These are phyloP conservation scores for Frankliniella fusca DNA, from an alignment of 2,888 invertebrate genomes.

Conservation along the genomic window DNA sequence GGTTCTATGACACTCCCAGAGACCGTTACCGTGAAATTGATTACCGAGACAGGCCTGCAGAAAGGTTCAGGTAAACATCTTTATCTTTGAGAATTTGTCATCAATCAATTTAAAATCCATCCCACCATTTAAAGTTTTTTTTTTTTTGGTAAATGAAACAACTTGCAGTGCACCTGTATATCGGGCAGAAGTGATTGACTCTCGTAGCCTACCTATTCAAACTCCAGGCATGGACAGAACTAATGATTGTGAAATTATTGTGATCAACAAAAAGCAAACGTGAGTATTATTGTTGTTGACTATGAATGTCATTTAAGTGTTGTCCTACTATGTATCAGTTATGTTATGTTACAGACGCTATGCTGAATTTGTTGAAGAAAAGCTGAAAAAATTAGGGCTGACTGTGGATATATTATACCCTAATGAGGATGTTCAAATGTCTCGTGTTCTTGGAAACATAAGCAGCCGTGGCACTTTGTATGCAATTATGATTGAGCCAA, in stretches of 20 bases:
- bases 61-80: neutral
- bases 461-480: constrained; percentile 84
- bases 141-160: neutral
- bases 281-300: constrained; percentile 51
- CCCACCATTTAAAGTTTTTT: neutral
- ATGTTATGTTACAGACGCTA: constrained; percentile 61
- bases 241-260: constrained; percentile 89
- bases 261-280: constrained; percentile 76
- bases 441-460: constrained; percentile 77
- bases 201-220: neutral
- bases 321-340: too few relatives aligned
- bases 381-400: constrained; percentile 71
- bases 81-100: neutral
- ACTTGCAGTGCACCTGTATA: neutral
- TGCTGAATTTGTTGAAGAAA: constrained; percentile 80
- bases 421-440: constrained; percentile 80
- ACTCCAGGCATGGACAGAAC: constrained; percentile 37
- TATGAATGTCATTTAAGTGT: neutral
- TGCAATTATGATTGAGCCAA: constrained; percentile 79
- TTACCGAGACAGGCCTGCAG: constrained; percentile 18
- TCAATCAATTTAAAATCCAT: neutral
- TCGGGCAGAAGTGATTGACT: constrained; percentile 1
- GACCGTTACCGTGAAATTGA: constrained; percentile 26
- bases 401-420: constrained; percentile 86
- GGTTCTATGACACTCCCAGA: neutral